Percentiles rank a stretch among this genome's conserved stretches.
These are phyloP conservation scores for Erebia ligea DNA, from an alignment of 2,888 invertebrate genomes.

Conservation along the genomic window DNA sequence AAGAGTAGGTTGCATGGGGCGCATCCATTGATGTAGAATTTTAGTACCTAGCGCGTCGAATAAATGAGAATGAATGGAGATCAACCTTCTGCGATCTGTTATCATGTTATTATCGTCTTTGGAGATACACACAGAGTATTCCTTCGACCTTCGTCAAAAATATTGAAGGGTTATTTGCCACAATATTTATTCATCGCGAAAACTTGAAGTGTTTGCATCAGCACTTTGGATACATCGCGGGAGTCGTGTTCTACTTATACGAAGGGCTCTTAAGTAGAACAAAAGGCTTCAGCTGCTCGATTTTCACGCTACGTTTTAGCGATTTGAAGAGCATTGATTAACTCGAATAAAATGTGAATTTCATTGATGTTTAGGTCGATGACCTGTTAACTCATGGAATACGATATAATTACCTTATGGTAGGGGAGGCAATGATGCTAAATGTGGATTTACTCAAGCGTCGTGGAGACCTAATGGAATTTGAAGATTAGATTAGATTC, in stretches of 20 bases:
- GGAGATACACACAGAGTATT: neutral
- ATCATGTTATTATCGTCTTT: neutral
- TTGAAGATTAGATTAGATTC: too few species aligned
- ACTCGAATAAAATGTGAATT: neutral
- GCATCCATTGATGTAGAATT: too few species aligned
- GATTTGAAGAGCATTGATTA: neutral
- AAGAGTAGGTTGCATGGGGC: too few species aligned
- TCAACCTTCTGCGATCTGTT: too few species aligned
- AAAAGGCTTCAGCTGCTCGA: slow-evolving; percentile 13
- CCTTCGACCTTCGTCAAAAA: slow-evolving; percentile 23
- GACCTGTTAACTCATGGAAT: neutral
- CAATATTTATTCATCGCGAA: slow-evolving; percentile 30
- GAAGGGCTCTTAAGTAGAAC: slow-evolving; percentile 25
- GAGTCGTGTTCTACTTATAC: slow-evolving; percentile 22
- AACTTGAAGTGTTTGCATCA: slow-evolving; percentile 32
- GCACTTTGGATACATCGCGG: slow-evolving; percentile 32
- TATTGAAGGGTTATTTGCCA: slow-evolving; percentile 26
- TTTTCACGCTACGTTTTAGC: neutral
- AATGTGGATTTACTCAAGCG: too few species aligned
- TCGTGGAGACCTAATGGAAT: too few species aligned
- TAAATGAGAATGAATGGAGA: too few species aligned
- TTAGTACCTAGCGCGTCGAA: too few species aligned
- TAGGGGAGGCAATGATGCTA: too few species aligned
- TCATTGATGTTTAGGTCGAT: neutral
- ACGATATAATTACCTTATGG: neutral